Base-by-base conservation (phyloP, 2,797 vertebrate genomes). In the Paedocypris micromegethes region DNA sequence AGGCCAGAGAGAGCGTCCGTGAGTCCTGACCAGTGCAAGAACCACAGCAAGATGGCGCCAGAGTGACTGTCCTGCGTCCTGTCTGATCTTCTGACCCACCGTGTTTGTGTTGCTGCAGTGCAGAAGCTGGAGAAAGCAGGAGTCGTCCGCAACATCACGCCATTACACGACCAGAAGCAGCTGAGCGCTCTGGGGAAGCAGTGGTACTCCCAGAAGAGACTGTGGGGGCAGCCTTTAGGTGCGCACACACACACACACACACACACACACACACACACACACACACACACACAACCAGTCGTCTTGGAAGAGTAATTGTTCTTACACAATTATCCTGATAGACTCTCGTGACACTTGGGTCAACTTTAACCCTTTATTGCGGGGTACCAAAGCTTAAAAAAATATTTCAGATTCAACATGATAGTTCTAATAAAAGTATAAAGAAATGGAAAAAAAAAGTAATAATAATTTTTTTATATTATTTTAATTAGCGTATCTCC, bases 181-280 rank as follows among this genome's bases (percentile, higher is more conserved):
- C 74, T 92, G 75, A 83, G 78, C 48, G 70, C 65, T 0, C 83
- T 92, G 8, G 72, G 83, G 42, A 66, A 83, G 52, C 70, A 83
- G 49, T 92, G 91, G 91, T 91, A 91, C 78, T 75, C 78, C 9
- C 77, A 85, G n/a, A 87, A 86, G 48, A 85, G 87, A 63, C 77
- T 89, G 66, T 77, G 75, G 71, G 79, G 81, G 46, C 90, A 91
- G 75, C 91, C 91, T 2, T 83, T 91, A 68, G 91, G 91, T 92
- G 75, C 42, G 49, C 37, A 44, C 54, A 73, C 9, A 62, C 61
- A 41, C 44, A 58, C 9, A 8, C 37, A 60, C 46, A n/a, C 37
- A n/a, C n/a, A n/a, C n/a, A n/a, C n/a, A n/a, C n/a, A n/a, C 3
- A 58, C 56, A 46, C 37, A 56, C 8, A 46, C 42, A 69, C 23